Conservation (phyloP, 2,113 vertebrate genomes). For the Sinosuthora webbiana region DNA sequence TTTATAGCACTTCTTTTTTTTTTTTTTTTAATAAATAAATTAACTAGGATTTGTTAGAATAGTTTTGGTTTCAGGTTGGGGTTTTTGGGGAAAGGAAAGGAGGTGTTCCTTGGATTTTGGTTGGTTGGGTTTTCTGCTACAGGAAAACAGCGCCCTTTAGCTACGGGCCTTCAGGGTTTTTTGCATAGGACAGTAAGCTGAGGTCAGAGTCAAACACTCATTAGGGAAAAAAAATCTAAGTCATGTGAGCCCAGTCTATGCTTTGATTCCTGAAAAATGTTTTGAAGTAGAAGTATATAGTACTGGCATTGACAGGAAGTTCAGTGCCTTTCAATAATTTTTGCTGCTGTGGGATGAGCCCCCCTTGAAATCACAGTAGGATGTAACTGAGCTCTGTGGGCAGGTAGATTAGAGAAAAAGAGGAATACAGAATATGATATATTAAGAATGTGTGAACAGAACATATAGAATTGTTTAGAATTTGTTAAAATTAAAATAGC, state of each 20-base stretch:
- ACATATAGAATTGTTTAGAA: not conserved
- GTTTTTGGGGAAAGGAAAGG: not conserved
- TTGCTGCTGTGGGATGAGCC: not conserved
- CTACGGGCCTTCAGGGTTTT: not conserved
- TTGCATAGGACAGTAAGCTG: not conserved
- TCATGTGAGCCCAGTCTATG: not conserved
- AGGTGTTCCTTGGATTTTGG: not conserved
- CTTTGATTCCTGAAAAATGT: not conserved
- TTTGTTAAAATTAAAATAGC: not conserved
- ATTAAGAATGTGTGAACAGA: not conserved
- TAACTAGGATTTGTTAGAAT: not conserved
- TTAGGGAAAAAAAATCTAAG: not conserved
- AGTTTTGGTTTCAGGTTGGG: not conserved
- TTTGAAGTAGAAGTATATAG: not conserved
- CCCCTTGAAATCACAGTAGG: not conserved
- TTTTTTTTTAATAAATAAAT: not conserved
- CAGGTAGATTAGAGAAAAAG: not conserved
- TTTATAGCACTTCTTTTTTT: not conserved
- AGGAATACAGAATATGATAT: not conserved
- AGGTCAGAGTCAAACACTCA: not conserved
- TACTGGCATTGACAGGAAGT: not conserved
- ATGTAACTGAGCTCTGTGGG: not conserved
- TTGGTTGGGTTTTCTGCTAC: not conserved
- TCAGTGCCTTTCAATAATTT: not conserved
- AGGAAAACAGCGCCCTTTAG: not conserved